Evolutionary conservation across 2,888 invertebrate genomes (phyloP), one percentile per base, ranked within the genome.

Genomic region (Drosophila borealis): DNA sequence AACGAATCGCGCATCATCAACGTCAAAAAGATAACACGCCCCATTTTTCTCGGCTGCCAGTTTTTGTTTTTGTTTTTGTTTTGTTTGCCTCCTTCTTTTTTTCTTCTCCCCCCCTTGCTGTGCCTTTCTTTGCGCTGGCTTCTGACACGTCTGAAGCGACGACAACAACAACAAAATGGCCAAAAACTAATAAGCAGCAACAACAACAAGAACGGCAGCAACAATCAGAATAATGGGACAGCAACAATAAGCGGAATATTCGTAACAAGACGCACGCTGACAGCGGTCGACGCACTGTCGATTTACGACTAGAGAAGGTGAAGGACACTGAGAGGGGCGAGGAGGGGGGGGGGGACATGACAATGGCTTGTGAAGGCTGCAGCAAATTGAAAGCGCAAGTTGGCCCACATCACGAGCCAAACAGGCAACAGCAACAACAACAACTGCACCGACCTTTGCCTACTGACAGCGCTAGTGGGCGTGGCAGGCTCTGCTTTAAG

Each of bases 11-110:
- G 70, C 70, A 81, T 74, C 81, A 78, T 83, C 84, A 87, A 78
- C 70, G 87, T 81, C 87, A 81, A 67, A 69, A 61, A 87, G 87
- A 81, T 87, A 87, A 81, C 84, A 83, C 81, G 81, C 81, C 78
- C 78, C 78, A 74, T 84, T 81, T 81, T 87, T 87, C 87, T 84
- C 63, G 68, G 78, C 68, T 67, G 71, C 46, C 75, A 61, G 42
- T 64, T 61, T 61, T 55, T 64, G 57, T 57, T 41, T 48, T 19
- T 63, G 34, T 17, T 64, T 42, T 50, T 45, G 41, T 55, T 66
- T 59, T 39, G 51, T 65, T 53, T 53, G 67, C 36, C 21, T 34
- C n/a, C 6, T 54, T 45, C 29, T n/a, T 8, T 25, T 39, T 34
- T 25, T 45, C n/a, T 55, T 46, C 17, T 45, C 33, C 17, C 17